These are phyloP conservation scores for Pycnomerus fuliginosus DNA, from an alignment of 2,888 invertebrate species.

Conservation along the genomic window DNA sequence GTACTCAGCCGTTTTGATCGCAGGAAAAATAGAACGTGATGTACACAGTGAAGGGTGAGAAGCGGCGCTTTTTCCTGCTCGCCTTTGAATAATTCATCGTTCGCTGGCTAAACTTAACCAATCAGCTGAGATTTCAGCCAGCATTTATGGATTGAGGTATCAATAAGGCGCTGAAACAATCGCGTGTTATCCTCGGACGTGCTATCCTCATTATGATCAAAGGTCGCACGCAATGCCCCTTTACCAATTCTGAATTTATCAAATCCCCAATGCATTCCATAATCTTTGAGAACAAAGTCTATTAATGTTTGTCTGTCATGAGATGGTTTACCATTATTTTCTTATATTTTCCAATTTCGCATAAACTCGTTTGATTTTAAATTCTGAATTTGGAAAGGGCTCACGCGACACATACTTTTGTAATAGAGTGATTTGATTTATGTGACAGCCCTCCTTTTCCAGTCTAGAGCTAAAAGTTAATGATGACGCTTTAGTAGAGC, in stretches of 20 bases:
- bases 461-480: slow-evolving; percentile 26
- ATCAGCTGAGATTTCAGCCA: slow-evolving; percentile 30
- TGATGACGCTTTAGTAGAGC: slow-evolving; percentile 26
- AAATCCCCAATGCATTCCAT: too few species aligned
- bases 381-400: too few species aligned
- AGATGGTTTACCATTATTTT: too few species aligned
- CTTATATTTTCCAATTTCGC: too few species aligned
- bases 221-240: slow-evolving; percentile 20
- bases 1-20: slow-evolving; percentile 36
- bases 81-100: slow-evolving; percentile 38
- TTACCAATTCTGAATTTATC: slow-evolving; percentile 14
- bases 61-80: slow-evolving; percentile 32
- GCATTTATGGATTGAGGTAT: slow-evolving; percentile 27
- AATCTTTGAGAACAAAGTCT: slow-evolving; percentile 10
- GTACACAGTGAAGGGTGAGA: slow-evolving; percentile 32
- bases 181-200: slow-evolving; percentile 25
- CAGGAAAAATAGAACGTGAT: slow-evolving; percentile 39
- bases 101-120: slow-evolving; percentile 32
- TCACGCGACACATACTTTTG: slow-evolving; percentile 23
- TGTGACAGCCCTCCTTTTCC: slow-evolving; percentile 25
- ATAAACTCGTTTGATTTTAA: too few species aligned
- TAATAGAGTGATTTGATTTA: slow-evolving; percentile 30
- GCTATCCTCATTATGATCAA: slow-evolving; percentile 23
- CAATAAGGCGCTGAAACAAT: slow-evolving; percentile 30
- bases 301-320: slow-evolving; percentile 12